These are phyloP conservation scores for Octopus bimaculoides DNA, from an alignment of 1,140 invertebrate species.

Conservation along the genomic window DNA sequence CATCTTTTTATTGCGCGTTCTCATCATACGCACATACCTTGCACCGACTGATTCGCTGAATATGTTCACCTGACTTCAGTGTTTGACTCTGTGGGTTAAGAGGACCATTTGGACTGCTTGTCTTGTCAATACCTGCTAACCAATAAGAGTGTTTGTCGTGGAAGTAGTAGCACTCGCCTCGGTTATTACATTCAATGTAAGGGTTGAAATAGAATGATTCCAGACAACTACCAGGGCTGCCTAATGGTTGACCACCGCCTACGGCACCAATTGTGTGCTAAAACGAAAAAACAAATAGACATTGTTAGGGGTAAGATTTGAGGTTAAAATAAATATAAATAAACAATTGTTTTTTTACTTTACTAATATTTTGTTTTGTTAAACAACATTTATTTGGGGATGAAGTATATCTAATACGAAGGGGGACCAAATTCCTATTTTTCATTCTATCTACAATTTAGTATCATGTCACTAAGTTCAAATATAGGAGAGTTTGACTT, in stretches of 20 bases:
- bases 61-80: constrained; percentile 82
- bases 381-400: too few relatives aligned
- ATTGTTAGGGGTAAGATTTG: neutral
- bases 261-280: constrained; percentile 75
- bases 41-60: constrained; percentile 83
- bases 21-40: constrained; percentile 63
- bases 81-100: constrained; percentile 84
- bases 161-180: constrained; percentile 37
- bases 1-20: too few relatives aligned
- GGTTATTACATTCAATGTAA: constrained; percentile 78
- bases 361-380: too few relatives aligned
- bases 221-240: constrained; percentile 88
- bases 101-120: constrained; percentile 72
- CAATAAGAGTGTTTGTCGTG: constrained; percentile 85
- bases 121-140: constrained; percentile 83
- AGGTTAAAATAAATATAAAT: too few relatives aligned
- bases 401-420: too few relatives aligned
- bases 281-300: constrained; percentile 36
- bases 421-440: too few relatives aligned
- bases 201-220: constrained; percentile 91
- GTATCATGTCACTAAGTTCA: too few relatives aligned
- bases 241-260: constrained; percentile 87
- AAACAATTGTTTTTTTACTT: too few relatives aligned
- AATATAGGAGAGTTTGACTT: too few relatives aligned
- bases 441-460: too few relatives aligned